Percentiles rank a stretch among this genome's conserved stretches.
Evolutionary conservation across 2,888 invertebrate genomes (phyloP).

Genomic region (Latrodectus elegans): DNA sequence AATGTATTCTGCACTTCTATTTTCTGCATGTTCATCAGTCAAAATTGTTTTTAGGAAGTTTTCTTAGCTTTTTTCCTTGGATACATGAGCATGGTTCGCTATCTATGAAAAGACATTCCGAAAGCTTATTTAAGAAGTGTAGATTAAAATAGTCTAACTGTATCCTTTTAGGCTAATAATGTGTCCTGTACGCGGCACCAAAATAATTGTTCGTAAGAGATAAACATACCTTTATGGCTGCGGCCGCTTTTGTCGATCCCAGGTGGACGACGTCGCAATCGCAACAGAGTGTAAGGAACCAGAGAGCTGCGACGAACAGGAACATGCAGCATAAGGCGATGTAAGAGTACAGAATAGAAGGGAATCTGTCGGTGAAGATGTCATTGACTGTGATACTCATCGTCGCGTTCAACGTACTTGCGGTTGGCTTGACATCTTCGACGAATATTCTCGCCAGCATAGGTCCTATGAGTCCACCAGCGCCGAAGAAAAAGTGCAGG

Average conservation of each 20-base stretch:
- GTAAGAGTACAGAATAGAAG: neutral
- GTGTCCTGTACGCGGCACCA: no score
- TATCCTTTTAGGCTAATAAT: no score
- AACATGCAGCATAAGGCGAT: neutral
- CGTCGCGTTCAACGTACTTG: neutral
- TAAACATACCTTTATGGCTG: neutral
- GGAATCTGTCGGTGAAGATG: neutral
- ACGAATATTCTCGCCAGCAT: neutral
- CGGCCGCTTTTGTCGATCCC: neutral
- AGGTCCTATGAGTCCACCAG: neutral
- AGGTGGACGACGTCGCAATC: neutral
- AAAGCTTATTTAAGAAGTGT: no score
- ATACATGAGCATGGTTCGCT: no score
- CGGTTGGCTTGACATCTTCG: neutral
- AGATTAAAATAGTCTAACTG: no score
- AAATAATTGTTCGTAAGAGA: no score
- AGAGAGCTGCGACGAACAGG: neutral
- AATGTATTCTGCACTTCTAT: no score
- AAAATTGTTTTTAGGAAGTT: no score
- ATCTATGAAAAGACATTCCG: no score
- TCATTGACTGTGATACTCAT: neutral
- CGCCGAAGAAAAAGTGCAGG: conserved; percentile 7
- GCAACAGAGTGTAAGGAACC: neutral
- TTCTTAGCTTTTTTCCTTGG: no score
- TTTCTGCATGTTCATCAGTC: no score